Evolutionary conservation across 1,140 invertebrate genomes (phyloP).

Genomic region (Choristoneura fumiferana): DNA sequence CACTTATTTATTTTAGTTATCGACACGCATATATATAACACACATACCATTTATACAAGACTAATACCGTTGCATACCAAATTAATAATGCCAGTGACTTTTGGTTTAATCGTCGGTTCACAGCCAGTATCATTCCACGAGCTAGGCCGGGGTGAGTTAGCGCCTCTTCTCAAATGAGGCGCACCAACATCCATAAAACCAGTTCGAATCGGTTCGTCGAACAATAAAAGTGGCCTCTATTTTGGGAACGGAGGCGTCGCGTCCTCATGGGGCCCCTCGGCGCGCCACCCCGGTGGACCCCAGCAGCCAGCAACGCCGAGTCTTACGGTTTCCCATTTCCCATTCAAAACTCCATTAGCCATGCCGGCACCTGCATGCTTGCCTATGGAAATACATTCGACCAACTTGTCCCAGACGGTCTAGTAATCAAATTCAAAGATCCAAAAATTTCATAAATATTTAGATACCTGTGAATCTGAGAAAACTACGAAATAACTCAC

Average conservation of each 20-base stretch:
- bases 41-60: no score
- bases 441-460: not conserved
- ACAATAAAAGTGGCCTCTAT: conserved; percentile 57
- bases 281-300: conserved; percentile 12
- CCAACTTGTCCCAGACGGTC: conserved; percentile 7
- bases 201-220: conserved; percentile 60
- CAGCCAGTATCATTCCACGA: not conserved
- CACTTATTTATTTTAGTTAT: no score
- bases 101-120: not conserved
- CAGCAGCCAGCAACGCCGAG: conserved; percentile 16
- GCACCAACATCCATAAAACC: conserved; percentile 51
- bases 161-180: conserved; percentile 45
- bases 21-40: no score
- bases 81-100: not conserved
- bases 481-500: no score
- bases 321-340: conserved; percentile 19
- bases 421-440: not conserved
- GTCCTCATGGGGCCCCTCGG: conserved; percentile 48
- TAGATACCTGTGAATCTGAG: not conserved
- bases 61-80: no score
- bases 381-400: conserved; percentile 5
- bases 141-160: conserved; percentile 21
- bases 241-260: conserved; percentile 56
- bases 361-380: conserved; percentile 8
- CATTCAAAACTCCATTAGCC: not conserved